Evolutionary conservation across 1,140 invertebrate genomes (phyloP), one percentile per base, ranked within the genome.

Genomic region (Polypedilum pembai): DNA sequence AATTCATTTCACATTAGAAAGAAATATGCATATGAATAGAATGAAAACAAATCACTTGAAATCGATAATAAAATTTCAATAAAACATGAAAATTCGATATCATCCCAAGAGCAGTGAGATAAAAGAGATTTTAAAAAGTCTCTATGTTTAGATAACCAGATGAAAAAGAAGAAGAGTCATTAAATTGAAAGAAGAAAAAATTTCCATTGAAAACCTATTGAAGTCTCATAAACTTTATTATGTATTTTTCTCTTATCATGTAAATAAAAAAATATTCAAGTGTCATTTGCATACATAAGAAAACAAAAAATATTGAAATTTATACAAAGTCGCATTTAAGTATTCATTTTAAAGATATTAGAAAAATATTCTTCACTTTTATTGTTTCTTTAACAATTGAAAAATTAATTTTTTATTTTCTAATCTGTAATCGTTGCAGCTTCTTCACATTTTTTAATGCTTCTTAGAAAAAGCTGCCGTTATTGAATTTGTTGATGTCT

Each of bases 51-150:
- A 56, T 56, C 41, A 45, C 41, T 45, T 45, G 15, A 56, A 56
- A 56, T 56, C 15, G 10, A 56, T 56, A 56, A 56, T 56, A 56
- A 56, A 56, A 56, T 56, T 56, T 56, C 45, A 56, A 56, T 56
- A 56, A 8, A 56, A 56, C 45, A 56, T 56, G 45, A 56, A 56
- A 56, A 56, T 56, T 56, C 10, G 45, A 56, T 56, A 12, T 12
- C 8, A 45, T 12, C 41, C 1, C 15, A 15, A 45, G 41, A 33
- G 24, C n/a, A 33, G 24, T 5, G 24, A 33, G 24, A 33, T 33
- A 33, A 33, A 33, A 33, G 24, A 33, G 24, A 33, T 33, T 33
- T 33, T 33, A 33, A 33, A 33, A 33, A 3, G 2, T 33, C 5
- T 33, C 24, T 33, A 33, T 33, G 24, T 33, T 33, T 33, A 33